Conservation (phyloP, 2,888 invertebrate species). For the Euproctis similis region DNA sequence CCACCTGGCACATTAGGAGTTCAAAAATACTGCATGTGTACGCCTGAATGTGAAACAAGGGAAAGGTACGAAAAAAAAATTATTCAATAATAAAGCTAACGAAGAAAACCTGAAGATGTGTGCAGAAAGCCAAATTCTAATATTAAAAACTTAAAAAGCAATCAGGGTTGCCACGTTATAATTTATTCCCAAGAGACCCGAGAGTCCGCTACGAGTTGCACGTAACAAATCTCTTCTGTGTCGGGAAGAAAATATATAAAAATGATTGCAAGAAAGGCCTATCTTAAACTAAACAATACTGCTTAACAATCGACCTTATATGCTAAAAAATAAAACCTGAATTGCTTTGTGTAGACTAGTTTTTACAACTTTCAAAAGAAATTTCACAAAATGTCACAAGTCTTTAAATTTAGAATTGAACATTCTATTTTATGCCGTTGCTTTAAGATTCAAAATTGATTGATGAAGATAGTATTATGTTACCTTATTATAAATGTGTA, state of each 20-base stretch:
- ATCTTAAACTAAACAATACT: constrained; percentile 24
- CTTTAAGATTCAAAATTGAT: constrained; percentile 8
- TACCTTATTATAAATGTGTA: constrained; percentile 21
- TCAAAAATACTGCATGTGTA: too few species aligned
- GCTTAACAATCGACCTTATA: constrained; percentile 30
- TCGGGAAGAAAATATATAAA: constrained; percentile 62
- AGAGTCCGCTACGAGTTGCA: constrained; percentile 47
- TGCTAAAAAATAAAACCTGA: constrained; percentile 11
- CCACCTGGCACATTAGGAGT: too few species aligned
- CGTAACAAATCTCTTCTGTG: constrained; percentile 53
- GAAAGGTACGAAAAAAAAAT: too few species aligned
- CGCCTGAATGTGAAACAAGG: too few species aligned
- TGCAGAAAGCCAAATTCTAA: too few species aligned
- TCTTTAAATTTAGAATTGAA: too few species aligned
- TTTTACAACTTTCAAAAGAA: constrained; percentile 24
- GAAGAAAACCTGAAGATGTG: too few species aligned
- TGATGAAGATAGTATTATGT: constrained; percentile 2
- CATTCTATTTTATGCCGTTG: background rate
- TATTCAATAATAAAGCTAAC: too few species aligned
- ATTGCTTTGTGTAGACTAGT: constrained; percentile 17
- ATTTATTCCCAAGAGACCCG: constrained; percentile 32
- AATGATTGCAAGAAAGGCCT: constrained; percentile 41
- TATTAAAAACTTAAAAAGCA: constrained; percentile 28
- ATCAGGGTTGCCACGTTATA: constrained; percentile 26
- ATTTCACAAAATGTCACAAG: too few species aligned